Base-by-base conservation (phyloP, 2,888 invertebrate species). In the Serrognathus titanus region DNA sequence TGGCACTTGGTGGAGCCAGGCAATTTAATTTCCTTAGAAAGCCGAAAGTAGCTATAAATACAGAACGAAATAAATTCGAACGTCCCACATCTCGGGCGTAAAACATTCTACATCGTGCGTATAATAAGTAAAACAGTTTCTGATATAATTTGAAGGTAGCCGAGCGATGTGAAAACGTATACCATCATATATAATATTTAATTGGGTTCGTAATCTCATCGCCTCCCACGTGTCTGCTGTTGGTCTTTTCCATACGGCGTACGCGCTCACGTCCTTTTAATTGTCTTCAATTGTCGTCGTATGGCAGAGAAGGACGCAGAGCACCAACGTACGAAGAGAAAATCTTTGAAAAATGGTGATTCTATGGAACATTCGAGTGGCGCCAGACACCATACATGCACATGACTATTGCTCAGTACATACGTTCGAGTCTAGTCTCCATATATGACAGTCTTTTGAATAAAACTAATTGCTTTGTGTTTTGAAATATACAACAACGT, bases 151-250 rank as follows among this genome's bases (percentile, higher is more conserved):
- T 43, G 16, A 43, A 13, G 10, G 13, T 11, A 43, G 43, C 20
- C 11, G 40, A 11, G 11, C 12, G 11, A 43, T 43, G 45, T 54
- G 45, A 36, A 54, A 54, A 47, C 48, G 48, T 35, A 51, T 46
- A 45, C 48, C 36, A 49, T 56, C 65, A 48, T 65, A 59, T 61
- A 66, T 66, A 66, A 65, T 66, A 65, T 65, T 64, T 67, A 67
- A 67, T 67, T 65, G 61, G 63, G 58, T 55, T 58, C 60, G 63
- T 66, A 63, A 67, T 65, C 61, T 61, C 55, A 49, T 56, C 55
- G 62, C 63, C 64, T 59, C 67, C 67, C 64, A 67, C 67, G 65
- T 63, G 24, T 31, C 24, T 31, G 24, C 24, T 31, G 24, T 31
- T 31, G 24, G 24, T 31, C 24, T 31, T 31, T 31, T 31, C 24